These are phyloP conservation scores for Dorcus parallelipipedus DNA, from an alignment of 2,888 invertebrate species.

Conservation along the genomic window DNA sequence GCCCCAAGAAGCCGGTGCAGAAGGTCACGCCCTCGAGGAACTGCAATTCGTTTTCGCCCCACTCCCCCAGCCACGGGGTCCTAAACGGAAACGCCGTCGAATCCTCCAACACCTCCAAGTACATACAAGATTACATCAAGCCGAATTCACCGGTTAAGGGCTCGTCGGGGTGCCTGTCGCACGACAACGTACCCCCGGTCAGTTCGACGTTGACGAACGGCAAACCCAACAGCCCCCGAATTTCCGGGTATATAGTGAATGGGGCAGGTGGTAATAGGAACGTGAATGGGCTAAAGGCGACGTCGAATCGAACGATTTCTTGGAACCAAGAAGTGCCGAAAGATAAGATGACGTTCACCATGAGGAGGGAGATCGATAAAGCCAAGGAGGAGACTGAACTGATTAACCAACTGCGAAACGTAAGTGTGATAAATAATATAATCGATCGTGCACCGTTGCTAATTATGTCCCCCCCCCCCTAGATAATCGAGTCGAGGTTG, in stretches of 20 bases:
- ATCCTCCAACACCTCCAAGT: constrained; percentile 27
- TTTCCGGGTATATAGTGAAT: constrained; percentile 59
- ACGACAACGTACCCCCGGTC: constrained; percentile 49
- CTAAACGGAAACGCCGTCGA: constrained; percentile 25
- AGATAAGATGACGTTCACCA: constrained; percentile 84
- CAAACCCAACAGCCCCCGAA: constrained; percentile 47
- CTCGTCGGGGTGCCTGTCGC: constrained; percentile 58
- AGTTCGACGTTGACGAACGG: constrained; percentile 36
- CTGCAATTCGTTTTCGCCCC: constrained; percentile 35
- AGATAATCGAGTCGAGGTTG: constrained; percentile 87
- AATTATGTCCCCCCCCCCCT: constrained; percentile 24
- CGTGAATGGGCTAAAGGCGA: constrained; percentile 36
- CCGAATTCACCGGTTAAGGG: constrained; percentile 65
- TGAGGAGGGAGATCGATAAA: constrained; percentile 87
- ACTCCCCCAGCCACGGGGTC: constrained; percentile 16
- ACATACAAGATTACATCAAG: constrained; percentile 57
- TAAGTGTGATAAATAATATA: constrained; percentile 47
- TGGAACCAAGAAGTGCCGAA: constrained; percentile 70
- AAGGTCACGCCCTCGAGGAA: constrained; percentile 79
- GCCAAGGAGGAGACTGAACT: constrained; percentile 86
- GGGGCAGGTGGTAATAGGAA: constrained; percentile 52
- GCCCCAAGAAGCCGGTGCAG: constrained; percentile 67
- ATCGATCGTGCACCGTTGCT: no score
- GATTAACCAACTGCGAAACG: constrained; percentile 77
- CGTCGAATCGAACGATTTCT: constrained; percentile 54